Conservation (phyloP, 2,888 invertebrate genomes). For the Lasioglossum marginatum region DNA sequence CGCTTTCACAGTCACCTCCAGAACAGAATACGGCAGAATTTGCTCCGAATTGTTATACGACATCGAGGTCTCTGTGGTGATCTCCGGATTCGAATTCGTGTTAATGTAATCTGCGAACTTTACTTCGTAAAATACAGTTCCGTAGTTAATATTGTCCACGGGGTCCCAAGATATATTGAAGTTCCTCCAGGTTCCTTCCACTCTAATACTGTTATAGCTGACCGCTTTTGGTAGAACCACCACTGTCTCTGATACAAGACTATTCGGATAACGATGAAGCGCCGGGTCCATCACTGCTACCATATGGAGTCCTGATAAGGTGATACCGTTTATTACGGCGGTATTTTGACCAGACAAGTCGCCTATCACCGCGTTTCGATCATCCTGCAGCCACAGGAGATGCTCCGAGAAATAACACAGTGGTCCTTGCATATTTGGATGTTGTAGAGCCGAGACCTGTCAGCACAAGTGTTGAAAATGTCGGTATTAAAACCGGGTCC, state of each 20-base stretch:
- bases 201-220: constrained; percentile 87
- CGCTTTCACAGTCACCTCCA: constrained; percentile 91
- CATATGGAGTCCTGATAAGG: constrained; percentile 88
- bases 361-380: constrained; percentile 90
- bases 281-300: constrained; percentile 91
- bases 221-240: constrained; percentile 92
- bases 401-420: constrained; percentile 93
- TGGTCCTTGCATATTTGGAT: constrained; percentile 89
- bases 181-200: constrained; percentile 91
- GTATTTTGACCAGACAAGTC: constrained; percentile 91
- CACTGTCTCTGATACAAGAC: constrained; percentile 84
- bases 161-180: constrained; percentile 95
- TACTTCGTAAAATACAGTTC: constrained; percentile 93
- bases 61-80: constrained; percentile 79
- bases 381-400: constrained; percentile 93
- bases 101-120: constrained; percentile 88
- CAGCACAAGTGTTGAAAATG: constrained; percentile 19
- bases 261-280: constrained; percentile 87
- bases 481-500: background rate
- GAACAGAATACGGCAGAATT: constrained; percentile 89
- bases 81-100: constrained; percentile 86
- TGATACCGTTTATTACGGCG: constrained; percentile 88
- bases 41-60: constrained; percentile 84
- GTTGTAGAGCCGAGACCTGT: constrained; percentile 84
- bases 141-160: constrained; percentile 91